A percentile compares a stretch with the other conserved stretches of the same genome.
phyloP scores from a whole-genome alignment of 2,888 invertebrate genomes.

The Congeria kusceri region DNA sequence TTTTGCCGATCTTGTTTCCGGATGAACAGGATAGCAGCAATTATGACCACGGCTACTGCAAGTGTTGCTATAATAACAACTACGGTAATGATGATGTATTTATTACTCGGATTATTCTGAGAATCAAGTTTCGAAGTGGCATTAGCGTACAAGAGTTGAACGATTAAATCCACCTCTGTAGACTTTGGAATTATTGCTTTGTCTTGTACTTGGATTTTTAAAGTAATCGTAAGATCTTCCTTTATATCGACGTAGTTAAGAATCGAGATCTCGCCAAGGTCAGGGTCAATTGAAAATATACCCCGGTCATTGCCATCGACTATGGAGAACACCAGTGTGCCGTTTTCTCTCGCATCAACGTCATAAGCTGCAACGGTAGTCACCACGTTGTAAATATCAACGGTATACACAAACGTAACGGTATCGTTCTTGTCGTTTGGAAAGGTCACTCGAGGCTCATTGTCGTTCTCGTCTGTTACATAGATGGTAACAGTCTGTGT shows the following conservation, averaged over 20 bases:
- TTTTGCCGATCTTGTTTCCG: conserved; percentile 62
- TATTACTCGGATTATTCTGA: conserved; percentile 44
- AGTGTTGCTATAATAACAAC: conserved; percentile 70
- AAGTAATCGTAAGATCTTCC: conserved; percentile 29
- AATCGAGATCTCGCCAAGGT: conserved; percentile 54
- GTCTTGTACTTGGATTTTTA: conserved; percentile 45
- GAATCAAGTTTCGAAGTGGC: conserved; percentile 15
- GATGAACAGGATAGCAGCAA: conserved; percentile 64
- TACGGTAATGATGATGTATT: conserved; percentile 69
- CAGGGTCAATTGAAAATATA: conserved; percentile 55
- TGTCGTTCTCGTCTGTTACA: conserved; percentile 76
- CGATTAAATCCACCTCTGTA: conserved; percentile 25
- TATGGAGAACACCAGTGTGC: conserved; percentile 47
- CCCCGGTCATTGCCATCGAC: conserved; percentile 50
- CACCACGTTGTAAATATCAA: conserved; percentile 53
- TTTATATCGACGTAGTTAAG: conserved; percentile 48
- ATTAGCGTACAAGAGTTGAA: conserved; percentile 56
- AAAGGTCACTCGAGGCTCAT: conserved; percentile 74
- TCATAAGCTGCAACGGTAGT: conserved; percentile 57
- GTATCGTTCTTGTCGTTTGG: conserved; percentile 75
- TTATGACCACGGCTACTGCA: conserved; percentile 65
- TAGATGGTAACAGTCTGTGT: conserved; percentile 69
- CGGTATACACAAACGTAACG: conserved; percentile 59
- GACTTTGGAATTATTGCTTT: conserved; percentile 32
- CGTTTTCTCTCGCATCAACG: conserved; percentile 56